These are phyloP conservation scores for Urechis unicinctus DNA, from an alignment of 2,888 invertebrate genomes.

Conservation along the genomic window DNA sequence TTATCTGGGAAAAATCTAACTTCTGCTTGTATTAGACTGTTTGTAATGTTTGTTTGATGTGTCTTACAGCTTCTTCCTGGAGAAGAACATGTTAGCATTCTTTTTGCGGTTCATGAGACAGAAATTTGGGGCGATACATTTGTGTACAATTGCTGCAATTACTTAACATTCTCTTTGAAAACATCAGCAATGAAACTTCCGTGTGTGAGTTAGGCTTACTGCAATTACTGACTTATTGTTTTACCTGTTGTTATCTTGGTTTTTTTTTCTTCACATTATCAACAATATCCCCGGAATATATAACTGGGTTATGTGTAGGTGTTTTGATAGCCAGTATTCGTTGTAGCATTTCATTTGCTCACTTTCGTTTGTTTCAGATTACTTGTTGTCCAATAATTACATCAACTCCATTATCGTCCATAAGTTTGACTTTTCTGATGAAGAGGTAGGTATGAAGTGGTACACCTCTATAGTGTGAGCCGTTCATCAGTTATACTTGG, in stretches of 20 bases:
- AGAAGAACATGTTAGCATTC: conserved; percentile 98
- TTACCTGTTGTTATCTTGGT: too few relatives aligned
- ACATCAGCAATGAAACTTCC: conserved; percentile 97
- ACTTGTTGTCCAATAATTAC: conserved; percentile 97
- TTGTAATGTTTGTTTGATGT: background rate
- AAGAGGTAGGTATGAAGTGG: conserved; percentile 71
- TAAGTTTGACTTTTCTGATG: conserved; percentile 98
- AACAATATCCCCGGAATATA: too few relatives aligned
- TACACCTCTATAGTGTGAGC: background rate
- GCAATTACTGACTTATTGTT: background rate
- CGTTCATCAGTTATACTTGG: too few relatives aligned
- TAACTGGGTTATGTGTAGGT: too few relatives aligned
- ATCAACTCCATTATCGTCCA: conserved; percentile 99
- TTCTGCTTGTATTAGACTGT: background rate
- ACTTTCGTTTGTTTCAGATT: conserved; percentile 67
- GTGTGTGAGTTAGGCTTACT: conserved; percentile 73
- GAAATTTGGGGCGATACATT: conserved; percentile 91
- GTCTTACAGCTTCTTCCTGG: conserved; percentile 82
- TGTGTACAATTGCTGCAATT: conserved; percentile 97
- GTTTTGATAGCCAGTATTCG: too few relatives aligned
- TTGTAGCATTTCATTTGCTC: background rate
- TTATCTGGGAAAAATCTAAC: background rate
- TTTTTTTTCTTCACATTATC: background rate
- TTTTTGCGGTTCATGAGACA: conserved; percentile 96
- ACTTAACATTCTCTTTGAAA: conserved; percentile 97